phyloP scores from a whole-genome alignment of 2,113 vertebrate genomes.

The Hippocampus mohnikei region DNA sequence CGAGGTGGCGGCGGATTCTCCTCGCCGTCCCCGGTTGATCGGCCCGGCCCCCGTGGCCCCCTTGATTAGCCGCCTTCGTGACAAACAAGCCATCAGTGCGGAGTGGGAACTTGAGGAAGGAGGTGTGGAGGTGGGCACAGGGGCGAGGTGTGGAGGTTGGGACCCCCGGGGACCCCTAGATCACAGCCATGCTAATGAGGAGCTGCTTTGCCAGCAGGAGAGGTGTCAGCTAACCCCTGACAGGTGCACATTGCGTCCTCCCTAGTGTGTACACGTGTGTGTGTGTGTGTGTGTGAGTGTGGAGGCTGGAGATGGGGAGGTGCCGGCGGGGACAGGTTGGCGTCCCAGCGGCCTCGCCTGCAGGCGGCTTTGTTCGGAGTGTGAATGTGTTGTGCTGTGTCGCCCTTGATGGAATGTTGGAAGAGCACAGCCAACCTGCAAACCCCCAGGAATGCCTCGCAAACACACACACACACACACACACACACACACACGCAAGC shows the following conservation, averaged over 20 bases:
- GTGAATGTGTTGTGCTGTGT: constrained; percentile 63
- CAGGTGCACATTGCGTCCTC: constrained; percentile 69
- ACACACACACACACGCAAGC: too few relatives aligned
- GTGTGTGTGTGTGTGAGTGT: constrained; percentile 14
- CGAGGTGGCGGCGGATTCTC: constrained; percentile 2
- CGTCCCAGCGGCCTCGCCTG: constrained; percentile 69
- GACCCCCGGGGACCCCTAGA: constrained; percentile 75
- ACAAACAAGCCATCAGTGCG: constrained; percentile 74
- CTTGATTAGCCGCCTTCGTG: constrained; percentile 65
- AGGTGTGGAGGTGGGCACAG: constrained; percentile 29
- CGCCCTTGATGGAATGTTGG: constrained; percentile 68
- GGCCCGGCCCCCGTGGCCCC: constrained; percentile 47
- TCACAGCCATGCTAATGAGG: constrained; percentile 82
- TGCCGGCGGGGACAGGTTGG: constrained; percentile 53
- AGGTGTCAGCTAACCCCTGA: constrained; percentile 78
- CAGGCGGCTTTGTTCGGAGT: constrained; percentile 73
- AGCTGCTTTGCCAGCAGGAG: constrained; percentile 74
- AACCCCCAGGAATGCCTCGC: constrained; percentile 47
- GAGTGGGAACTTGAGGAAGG: constrained; percentile 52
- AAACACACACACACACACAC: neutral
- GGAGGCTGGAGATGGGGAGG: constrained; percentile 32
- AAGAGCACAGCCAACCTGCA: constrained; percentile 44
- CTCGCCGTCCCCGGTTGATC: constrained; percentile 35
- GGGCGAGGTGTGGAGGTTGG: constrained; percentile 72
- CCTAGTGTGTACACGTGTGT: constrained; percentile 17